A percentile compares a stretch with the other conserved stretches of the same genome.
Conservation (phyloP, 2,888 invertebrate genomes). For the Hirtodrosophila trivittata region DNA sequence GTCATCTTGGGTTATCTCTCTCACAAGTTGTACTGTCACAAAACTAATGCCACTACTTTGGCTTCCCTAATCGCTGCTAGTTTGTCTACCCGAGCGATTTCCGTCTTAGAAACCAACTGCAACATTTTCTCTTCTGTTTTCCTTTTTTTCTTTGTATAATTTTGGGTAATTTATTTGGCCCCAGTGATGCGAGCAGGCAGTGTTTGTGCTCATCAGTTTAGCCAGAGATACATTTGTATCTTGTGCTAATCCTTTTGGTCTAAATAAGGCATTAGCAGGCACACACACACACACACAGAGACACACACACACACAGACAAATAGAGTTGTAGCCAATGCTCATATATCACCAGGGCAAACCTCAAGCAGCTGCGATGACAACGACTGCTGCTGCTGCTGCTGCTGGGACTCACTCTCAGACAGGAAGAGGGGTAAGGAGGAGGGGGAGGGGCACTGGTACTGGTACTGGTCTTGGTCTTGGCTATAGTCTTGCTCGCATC, state of each 20-base stretch:
- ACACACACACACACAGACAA: conserved; percentile 24
- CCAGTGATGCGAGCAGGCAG: conserved; percentile 5
- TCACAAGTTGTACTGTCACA: conserved; percentile 19
- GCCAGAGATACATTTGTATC: conserved; percentile 65
- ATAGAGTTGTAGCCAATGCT: conserved; percentile 52
- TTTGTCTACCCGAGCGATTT: conserved; percentile 60
- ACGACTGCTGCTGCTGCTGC: conserved; percentile 18
- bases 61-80: conserved; percentile 62
- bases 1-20: no score
- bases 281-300: conserved; percentile 12
- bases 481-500: conserved; percentile 1
- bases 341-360: conserved; percentile 60
- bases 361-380: conserved; percentile 67
- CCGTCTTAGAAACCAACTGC: conserved; percentile 39
- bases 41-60: conserved; percentile 63
- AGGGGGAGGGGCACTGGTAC: not conserved
- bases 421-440: not conserved
- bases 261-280: conserved; percentile 55
- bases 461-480: not conserved
- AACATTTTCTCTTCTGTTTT: conserved; percentile 32
- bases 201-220: conserved; percentile 44
- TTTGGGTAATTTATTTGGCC: conserved; percentile 64
- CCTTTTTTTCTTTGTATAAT: conserved; percentile 36
- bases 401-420: not conserved
- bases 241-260: conserved; percentile 71